These are phyloP conservation scores for Caenorhabditis sp. DNA, from an alignment of 2,888 invertebrate species.

Conservation along the genomic window DNA sequence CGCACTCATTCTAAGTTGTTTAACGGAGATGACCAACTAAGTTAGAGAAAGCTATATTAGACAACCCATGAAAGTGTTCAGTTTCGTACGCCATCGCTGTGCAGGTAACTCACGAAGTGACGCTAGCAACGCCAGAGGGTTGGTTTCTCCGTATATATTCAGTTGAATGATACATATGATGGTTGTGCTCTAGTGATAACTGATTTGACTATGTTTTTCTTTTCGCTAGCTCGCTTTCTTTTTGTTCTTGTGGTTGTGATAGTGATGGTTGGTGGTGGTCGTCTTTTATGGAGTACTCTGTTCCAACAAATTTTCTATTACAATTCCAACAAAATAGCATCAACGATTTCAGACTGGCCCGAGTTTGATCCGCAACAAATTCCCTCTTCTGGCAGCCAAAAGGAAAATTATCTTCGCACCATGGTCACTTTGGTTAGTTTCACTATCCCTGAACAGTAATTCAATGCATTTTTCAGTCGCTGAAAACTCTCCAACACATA, in stretches of 20 bases:
- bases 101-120: constrained; percentile 50
- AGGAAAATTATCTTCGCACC: constrained; percentile 23
- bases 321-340: neutral
- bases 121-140: constrained; percentile 62
- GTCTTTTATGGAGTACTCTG: too few species aligned
- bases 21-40: neutral
- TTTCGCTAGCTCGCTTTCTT: too few species aligned
- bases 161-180: neutral
- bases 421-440: constrained; percentile 29
- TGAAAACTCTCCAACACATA: neutral
- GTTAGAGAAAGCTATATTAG: neutral
- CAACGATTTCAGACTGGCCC: constrained; percentile 23
- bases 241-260: too few species aligned
- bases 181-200: neutral
- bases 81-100: constrained; percentile 51
- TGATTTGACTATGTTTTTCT: neutral
- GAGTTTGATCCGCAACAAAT: constrained; percentile 1
- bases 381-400: constrained; percentile 8
- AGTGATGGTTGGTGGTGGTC: too few species aligned
- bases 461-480: neutral
- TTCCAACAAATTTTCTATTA: neutral
- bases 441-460: neutral
- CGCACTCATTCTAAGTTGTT: too few species aligned
- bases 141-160: constrained; percentile 29
- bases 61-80: constrained; percentile 11